These are phyloP conservation scores for Hylomyscus alleni DNA, from an alignment of 2,797 vertebrate genomes.

Conservation along the genomic window DNA sequence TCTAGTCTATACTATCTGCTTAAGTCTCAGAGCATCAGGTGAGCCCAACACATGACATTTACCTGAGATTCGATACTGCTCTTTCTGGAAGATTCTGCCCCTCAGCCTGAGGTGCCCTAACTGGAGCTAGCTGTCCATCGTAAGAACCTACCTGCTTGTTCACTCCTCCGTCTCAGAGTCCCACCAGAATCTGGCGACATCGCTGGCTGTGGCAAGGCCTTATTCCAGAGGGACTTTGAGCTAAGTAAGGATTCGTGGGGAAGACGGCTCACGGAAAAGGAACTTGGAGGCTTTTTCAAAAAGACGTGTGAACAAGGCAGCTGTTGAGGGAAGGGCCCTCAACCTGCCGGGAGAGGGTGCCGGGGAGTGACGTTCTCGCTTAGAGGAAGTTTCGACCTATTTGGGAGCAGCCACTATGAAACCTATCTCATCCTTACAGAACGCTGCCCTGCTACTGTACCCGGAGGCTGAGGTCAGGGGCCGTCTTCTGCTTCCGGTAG, in stretches of 20 bases:
- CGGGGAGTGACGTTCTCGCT: neutral
- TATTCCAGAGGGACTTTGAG: neutral
- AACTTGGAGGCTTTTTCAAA: neutral
- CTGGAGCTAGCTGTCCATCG: neutral
- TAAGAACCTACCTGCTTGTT: neutral
- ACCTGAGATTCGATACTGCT: too few relatives aligned
- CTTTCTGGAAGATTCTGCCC: neutral
- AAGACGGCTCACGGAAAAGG: neutral
- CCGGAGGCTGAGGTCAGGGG: neutral
- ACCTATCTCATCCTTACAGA: neutral
- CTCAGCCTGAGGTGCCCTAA: too few relatives aligned
- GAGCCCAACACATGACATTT: too few relatives aligned
- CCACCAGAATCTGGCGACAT: neutral
- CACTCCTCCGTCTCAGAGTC: neutral
- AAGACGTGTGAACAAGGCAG: neutral
- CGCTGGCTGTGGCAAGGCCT: neutral
- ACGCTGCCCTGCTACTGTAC: neutral
- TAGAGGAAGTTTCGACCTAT: neutral
- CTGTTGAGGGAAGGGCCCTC: neutral
- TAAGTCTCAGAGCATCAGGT: too few relatives aligned
- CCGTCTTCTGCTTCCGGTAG: neutral
- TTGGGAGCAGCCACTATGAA: neutral
- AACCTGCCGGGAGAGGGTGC: neutral
- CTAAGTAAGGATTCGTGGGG: too few relatives aligned
- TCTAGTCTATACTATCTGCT: too few relatives aligned